Base-by-base conservation (phyloP, 23 tunicate genomes). In the Trididemnum miniatum region DNA sequence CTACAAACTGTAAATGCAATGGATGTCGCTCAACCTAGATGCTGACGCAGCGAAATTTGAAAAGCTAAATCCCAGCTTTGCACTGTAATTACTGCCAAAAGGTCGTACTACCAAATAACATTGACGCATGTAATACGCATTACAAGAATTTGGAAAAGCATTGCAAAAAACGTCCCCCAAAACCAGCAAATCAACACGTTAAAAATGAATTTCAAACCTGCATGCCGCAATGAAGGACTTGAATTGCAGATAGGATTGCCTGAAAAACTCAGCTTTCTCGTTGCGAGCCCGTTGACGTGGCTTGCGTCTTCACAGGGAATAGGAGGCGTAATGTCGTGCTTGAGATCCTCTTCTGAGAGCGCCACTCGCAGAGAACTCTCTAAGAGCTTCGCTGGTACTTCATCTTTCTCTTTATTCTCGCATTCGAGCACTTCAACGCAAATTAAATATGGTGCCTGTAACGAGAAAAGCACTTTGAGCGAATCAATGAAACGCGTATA, bases 401-500 rank as follows among this genome's bases (percentile, higher is more conserved):
- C 79, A 32, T 80, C 90, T 34, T 51, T 84, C 50, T 83, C 93
- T 76, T 91, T 91, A 84, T 96, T 85, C 31, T 59, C 35, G 40
- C 94, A 91, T 35, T 67, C 80, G 20, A 96, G 71, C 51, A 96
- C 96, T 77, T 96, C 99, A 23, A 96, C 87, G 52, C 91, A 96
- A 3, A 92, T 92, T 57, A 96, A 84, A 52, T 96, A 96, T 25
- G 99, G 99, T 22, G 99, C 99, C 98, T 93, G 85, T 62, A 62
- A 62, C 25, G 29, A 62, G 67, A 62, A 62, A 12, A 4, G 38
- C 37, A 67, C n/a, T n/a, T n/a, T n/a, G n/a, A n/a, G n/a, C n/a
- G n/a, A n/a, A n/a, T n/a, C n/a, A n/a, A n/a, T n/a, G n/a, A n/a
- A n/a, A n/a, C n/a, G n/a, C n/a, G n/a, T n/a, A n/a, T n/a, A n/a